A percentile compares a stretch with the other conserved stretches of the same genome.
Evolutionary conservation across 1,140 invertebrate species (phyloP).

Genomic region (Polypedilum vanderplanki): DNA sequence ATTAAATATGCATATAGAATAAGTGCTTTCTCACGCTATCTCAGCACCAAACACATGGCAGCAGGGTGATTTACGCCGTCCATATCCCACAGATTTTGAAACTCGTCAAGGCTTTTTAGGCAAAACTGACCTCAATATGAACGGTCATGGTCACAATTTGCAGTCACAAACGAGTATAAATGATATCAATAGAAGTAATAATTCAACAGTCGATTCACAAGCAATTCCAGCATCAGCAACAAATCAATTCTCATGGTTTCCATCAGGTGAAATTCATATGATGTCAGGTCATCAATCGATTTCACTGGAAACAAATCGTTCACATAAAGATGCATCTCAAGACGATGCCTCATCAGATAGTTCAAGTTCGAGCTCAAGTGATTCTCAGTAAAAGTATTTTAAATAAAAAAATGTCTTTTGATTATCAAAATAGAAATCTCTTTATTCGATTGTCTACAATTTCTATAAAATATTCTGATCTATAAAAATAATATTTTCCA

Average conservation of each 20-base stretch:
- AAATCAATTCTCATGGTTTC: conserved; percentile 84
- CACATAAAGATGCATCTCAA: conserved; percentile 49
- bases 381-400: conserved; percentile 83
- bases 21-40: conserved; percentile 93
- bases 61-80: conserved; percentile 86
- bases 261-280: conserved; percentile 77
- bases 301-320: conserved; percentile 56
- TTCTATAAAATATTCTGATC: background rate
- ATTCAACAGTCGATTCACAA: conserved; percentile 47
- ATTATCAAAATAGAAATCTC: conserved; percentile 7
- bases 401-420: conserved; percentile 29
- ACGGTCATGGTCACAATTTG: conserved; percentile 57
- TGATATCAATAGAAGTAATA: conserved; percentile 51
- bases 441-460: background rate
- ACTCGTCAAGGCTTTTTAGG: conserved; percentile 85
- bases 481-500: background rate
- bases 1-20: conserved; percentile 91
- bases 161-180: conserved; percentile 46
- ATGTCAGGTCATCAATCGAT: conserved; percentile 55
- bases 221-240: conserved; percentile 68
- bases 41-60: conserved; percentile 96
- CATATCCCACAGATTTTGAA: conserved; percentile 95
- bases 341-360: conserved; percentile 89
- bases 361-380: conserved; percentile 83
- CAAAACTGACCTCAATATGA: conserved; percentile 61